phyloP scores from a whole-genome alignment of 1,140 invertebrate species.

The Ceratoteleas bidentatus region DNA sequence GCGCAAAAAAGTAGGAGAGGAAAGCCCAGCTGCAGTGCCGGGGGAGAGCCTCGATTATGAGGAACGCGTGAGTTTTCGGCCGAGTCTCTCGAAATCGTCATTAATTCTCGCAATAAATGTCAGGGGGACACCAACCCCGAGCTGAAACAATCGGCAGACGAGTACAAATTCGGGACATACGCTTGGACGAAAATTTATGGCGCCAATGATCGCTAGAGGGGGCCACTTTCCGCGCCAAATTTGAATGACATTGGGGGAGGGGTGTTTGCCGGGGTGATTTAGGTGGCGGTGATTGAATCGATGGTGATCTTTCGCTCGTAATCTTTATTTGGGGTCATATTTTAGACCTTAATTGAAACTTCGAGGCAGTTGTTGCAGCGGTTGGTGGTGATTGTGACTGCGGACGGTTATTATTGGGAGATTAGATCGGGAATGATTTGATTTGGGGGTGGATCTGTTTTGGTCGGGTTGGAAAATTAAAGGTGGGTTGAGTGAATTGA shows the following conservation, averaged over 20 bases:
- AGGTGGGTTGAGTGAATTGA: too few species aligned
- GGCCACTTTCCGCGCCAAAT: constrained; percentile 12
- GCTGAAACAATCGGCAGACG: constrained; percentile 49
- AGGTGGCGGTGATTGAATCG: too few species aligned
- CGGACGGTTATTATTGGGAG: too few species aligned
- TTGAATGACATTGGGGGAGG: constrained; percentile 5
- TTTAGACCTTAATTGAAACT: too few species aligned
- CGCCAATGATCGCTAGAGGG: not conserved
- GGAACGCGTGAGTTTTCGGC: constrained; percentile 53
- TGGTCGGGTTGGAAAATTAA: too few species aligned
- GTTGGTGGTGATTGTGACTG: too few species aligned
- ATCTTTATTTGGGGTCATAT: too few species aligned
- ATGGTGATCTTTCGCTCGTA: too few species aligned
- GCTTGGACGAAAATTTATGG: constrained; percentile 28
- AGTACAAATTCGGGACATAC: constrained; percentile 52
- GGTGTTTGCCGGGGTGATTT: not conserved
- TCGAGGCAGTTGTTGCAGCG: too few species aligned
- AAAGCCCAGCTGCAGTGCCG: constrained; percentile 71
- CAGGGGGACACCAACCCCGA: constrained; percentile 21
- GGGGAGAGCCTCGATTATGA: constrained; percentile 70
- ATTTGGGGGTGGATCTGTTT: too few species aligned
- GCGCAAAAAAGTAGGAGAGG: constrained; percentile 72
- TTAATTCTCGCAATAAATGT: constrained; percentile 63
- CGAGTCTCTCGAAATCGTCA: constrained; percentile 49
- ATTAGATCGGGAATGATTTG: too few species aligned